A percentile compares a stretch with the other conserved stretches of the same genome.
Conservation (phyloP, 2,888 invertebrate genomes). For the Arrhopalites spinosus region DNA sequence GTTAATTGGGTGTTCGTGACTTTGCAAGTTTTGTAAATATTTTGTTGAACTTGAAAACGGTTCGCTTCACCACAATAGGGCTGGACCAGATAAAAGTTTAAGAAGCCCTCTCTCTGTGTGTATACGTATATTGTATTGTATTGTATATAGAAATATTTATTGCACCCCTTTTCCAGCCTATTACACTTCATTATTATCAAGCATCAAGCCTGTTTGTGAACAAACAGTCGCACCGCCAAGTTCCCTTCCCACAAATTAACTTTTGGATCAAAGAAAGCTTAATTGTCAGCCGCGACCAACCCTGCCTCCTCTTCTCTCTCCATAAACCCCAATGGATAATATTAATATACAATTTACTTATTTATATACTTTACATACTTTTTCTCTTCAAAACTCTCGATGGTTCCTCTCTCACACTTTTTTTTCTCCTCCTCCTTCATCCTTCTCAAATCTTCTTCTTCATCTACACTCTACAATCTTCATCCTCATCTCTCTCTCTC, state of each 20-base stretch:
- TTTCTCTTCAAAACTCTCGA: too few species aligned
- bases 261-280: conserved; percentile 21
- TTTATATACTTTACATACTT: not conserved
- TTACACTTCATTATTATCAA: conserved; percentile 32
- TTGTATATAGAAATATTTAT: conserved; percentile 27
- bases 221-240: conserved; percentile 31
- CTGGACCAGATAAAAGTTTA: not conserved
- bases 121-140: not conserved
- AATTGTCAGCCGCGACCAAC: conserved; percentile 29
- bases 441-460: too few species aligned
- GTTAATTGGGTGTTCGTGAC: conserved; percentile 39
- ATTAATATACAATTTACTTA: conserved; percentile 17
- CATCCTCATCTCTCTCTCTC: too few species aligned
- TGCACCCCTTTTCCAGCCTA: conserved; percentile 29
- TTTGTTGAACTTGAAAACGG: conserved; percentile 31
- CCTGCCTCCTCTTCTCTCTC: conserved; percentile 18
- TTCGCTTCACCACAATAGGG: conserved; percentile 22
- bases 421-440: too few species aligned
- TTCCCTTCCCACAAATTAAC: conserved; percentile 33
- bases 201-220: conserved; percentile 31
- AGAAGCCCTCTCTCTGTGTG: not conserved
- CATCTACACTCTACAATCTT: too few species aligned
- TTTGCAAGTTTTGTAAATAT: conserved; percentile 39
- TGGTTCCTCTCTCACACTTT: too few species aligned
- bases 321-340: conserved; percentile 12